A percentile compares a stretch with the other conserved stretches of the same genome.
Conservation (phyloP, 2,888 invertebrate genomes). For the Trachelus tabidus region DNA sequence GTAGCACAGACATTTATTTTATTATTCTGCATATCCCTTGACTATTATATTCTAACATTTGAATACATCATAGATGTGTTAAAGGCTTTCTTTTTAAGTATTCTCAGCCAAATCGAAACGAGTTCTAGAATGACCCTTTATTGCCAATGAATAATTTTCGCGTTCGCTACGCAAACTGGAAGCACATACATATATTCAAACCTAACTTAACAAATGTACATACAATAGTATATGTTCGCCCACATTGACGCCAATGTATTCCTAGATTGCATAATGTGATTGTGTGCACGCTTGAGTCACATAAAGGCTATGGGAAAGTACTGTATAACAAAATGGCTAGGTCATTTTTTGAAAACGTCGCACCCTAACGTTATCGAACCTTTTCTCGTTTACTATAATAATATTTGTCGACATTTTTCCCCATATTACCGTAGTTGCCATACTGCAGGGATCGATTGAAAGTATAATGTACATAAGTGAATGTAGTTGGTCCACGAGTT, state of each 20-base stretch:
- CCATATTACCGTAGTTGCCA: background rate
- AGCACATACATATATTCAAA: background rate
- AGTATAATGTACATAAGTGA: background rate
- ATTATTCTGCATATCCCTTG: background rate
- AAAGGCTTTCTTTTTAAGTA: background rate
- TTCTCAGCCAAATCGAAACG: background rate
- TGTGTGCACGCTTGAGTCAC: constrained; percentile 32
- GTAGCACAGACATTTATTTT: background rate
- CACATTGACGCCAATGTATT: background rate
- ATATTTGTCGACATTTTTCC: background rate
- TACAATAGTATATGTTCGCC: background rate
- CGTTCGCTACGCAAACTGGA: background rate
- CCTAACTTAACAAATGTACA: background rate
- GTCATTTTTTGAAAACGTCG: background rate
- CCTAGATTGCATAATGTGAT: constrained; percentile 25
- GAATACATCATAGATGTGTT: background rate
- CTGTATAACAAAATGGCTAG: background rate
- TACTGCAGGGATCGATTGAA: background rate
- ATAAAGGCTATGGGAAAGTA: constrained; percentile 9
- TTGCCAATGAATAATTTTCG: background rate
- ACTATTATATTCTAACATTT: background rate
- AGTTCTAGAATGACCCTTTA: background rate
- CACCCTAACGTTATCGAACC: background rate
- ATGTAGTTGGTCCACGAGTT: background rate
- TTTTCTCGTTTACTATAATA: background rate